A percentile compares a stretch with the other conserved stretches of the same genome.
phyloP scores from a whole-genome alignment of 1,140 invertebrate species.

The Plodia interpunctella region DNA sequence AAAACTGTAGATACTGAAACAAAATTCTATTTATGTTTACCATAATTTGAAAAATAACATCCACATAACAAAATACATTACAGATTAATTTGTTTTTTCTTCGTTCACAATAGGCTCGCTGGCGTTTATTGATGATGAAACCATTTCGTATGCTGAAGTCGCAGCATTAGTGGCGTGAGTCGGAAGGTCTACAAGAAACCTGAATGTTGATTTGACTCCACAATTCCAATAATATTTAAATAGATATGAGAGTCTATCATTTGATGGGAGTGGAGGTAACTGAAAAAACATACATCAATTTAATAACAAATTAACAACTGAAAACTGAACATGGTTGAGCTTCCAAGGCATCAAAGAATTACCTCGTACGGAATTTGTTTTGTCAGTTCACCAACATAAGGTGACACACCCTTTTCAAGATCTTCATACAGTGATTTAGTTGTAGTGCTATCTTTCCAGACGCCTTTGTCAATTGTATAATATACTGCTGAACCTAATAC shows the following conservation, averaged over 20 bases:
- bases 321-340: no score
- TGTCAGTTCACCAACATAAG: constrained; percentile 75
- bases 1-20: background rate
- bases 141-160: constrained; percentile 48
- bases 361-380: constrained; percentile 77
- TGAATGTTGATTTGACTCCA: constrained; percentile 76
- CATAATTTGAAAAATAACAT: constrained; percentile 2
- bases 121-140: constrained; percentile 45
- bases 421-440: constrained; percentile 71
- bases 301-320: background rate
- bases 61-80: background rate
- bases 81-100: constrained; percentile 34
- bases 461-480: constrained; percentile 75
- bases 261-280: constrained; percentile 76
- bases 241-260: constrained; percentile 68
- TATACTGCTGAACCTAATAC: constrained; percentile 73
- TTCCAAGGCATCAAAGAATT: constrained; percentile 8
- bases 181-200: constrained; percentile 73
- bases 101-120: constrained; percentile 34
- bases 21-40: background rate
- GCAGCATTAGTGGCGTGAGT: constrained; percentile 60
- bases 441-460: constrained; percentile 77
- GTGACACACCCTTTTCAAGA: constrained; percentile 70
- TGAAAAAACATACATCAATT: constrained; percentile 48
- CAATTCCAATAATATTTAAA: constrained; percentile 78